Evolutionary conservation across 2,888 invertebrate genomes (phyloP).

Genomic region (Sussaba pulchella): DNA sequence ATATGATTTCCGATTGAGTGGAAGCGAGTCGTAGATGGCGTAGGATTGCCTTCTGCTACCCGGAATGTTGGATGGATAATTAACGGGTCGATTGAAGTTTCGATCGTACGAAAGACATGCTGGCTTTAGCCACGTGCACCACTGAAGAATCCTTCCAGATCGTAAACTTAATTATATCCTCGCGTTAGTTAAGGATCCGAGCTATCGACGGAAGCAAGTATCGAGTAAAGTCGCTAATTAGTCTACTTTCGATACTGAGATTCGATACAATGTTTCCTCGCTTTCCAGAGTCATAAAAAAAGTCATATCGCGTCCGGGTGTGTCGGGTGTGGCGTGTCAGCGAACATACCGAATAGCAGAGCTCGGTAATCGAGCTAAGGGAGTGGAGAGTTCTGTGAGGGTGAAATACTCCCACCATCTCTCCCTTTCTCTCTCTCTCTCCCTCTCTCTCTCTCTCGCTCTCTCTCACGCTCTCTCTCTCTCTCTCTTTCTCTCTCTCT

Average conservation of each 20-base stretch:
- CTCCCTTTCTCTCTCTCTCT: neutral
- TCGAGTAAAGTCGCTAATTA: constrained; percentile 30
- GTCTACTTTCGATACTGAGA: constrained; percentile 2
- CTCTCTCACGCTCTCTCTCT: neutral
- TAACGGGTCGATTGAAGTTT: neutral
- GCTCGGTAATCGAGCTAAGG: neutral
- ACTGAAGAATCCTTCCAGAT: neutral
- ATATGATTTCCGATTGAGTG: no score
- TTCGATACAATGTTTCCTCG: neutral
- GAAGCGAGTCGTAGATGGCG: no score
- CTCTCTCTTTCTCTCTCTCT: neutral
- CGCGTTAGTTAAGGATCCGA: neutral
- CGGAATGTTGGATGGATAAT: neutral
- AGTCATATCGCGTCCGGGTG: neutral
- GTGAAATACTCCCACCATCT: neutral
- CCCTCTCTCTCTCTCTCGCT: neutral
- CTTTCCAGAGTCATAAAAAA: neutral
- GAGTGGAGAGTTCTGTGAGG: neutral
- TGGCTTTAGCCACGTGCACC: neutral
- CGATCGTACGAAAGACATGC: neutral
- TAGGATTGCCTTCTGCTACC: neutral
- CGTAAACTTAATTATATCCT: neutral
- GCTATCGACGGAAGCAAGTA: constrained; percentile 5
- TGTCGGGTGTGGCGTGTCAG: neutral
- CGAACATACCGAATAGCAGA: neutral